Base-by-base conservation (phyloP, 2,888 invertebrate genomes). In the Clanis bilineata region DNA sequence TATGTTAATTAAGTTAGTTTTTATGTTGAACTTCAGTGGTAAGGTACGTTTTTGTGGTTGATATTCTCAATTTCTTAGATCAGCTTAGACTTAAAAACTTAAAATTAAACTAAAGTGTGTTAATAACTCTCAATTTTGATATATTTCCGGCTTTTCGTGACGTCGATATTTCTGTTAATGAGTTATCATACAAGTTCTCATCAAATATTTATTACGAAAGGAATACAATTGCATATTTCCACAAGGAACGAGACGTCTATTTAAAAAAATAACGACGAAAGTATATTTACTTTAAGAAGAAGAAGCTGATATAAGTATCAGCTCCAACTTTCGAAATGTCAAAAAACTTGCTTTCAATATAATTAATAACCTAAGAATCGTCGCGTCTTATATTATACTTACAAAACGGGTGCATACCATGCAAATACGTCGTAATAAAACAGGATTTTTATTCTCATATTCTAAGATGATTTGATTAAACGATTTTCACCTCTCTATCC, bases 401-500 rank as follows among this genome's bases (percentile, higher is more conserved):
- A 51, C 23, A 45, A 45, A 45, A 45, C 44, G 22, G 12, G 3
- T 18, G 15, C 32, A 51, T 32, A 18, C 4, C 51, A 18, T 15
- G 41, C 10, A 9, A 10, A 23, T 41, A 38, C 12, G 41, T 39
- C 12, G 41, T 39, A 25, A n/a, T 41, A 23, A 15, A 56, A 56
- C 4, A 39, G 39, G 23, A 23, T 25, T 41, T 56, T 25, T 25
- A 25, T 15, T 23, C 15, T 56, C 10, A 41, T 56, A 23, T 41
- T 23, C 7, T 18, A 15, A 21, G 10, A 41, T 22, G 9, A 15
- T 39, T 7, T 7, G 23, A 41, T 25, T 41, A 71, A 36, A 54
- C 70, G 60, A 81, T 74, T 77, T 71, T 72, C 64, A 71, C 61
- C 78, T 77, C 68, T 78, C 74, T 74, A 65, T 57, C 62, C 61